Evolutionary conservation across 2,113 vertebrate genomes (phyloP).

Genomic region (Ptilorrhoa leucosticta): DNA sequence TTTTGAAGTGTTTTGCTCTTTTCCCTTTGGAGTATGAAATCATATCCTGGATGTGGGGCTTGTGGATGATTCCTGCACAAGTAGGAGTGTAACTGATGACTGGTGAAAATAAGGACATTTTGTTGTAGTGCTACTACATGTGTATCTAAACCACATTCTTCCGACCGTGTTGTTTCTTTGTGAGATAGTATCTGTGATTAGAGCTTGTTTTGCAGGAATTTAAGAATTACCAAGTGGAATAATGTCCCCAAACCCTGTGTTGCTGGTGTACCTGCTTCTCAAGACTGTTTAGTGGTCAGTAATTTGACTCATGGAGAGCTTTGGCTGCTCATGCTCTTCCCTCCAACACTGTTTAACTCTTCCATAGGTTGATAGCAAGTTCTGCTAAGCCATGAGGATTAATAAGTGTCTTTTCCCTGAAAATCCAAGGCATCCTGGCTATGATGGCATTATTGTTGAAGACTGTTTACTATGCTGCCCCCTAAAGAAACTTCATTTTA

Average conservation of each 20-base stretch:
- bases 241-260: not conserved
- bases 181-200: not conserved
- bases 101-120: not conserved
- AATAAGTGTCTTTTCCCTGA: not conserved
- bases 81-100: not conserved
- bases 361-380: not conserved
- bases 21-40: not conserved
- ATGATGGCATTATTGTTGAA: not conserved
- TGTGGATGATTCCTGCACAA: not conserved
- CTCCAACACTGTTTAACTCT: not conserved
- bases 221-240: not conserved
- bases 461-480: not conserved
- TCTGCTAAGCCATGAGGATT: not conserved
- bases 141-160: not conserved
- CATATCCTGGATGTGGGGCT: not conserved
- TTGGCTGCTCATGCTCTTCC: not conserved
- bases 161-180: not conserved
- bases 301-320: not conserved
- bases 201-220: not conserved
- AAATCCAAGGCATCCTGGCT: not conserved
- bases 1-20: not conserved
- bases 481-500: not conserved
- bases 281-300: not conserved
- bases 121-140: accelerated
- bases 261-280: not conserved